These are phyloP conservation scores for Tipula vernalis DNA, from an alignment of 2,888 invertebrate species.

Conservation along the genomic window DNA sequence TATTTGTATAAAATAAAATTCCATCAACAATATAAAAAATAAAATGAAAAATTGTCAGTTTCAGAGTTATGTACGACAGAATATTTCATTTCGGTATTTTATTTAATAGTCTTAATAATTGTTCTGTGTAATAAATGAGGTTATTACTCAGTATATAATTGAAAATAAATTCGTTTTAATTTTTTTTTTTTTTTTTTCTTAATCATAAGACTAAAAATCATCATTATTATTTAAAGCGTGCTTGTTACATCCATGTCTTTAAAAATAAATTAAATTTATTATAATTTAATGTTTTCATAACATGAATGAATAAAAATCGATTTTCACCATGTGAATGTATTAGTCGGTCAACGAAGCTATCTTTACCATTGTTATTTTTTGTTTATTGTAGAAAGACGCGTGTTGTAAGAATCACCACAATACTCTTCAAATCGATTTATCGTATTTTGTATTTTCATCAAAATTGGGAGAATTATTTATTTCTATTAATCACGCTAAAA, in stretches of 20 bases:
- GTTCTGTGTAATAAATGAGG: background rate
- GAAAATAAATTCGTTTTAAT: background rate
- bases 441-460: background rate
- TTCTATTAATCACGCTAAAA: background rate
- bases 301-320: background rate
- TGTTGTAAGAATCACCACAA: background rate
- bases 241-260: background rate
- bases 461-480: background rate
- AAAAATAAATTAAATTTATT: background rate
- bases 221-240: background rate
- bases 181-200: background rate
- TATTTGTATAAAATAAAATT: background rate
- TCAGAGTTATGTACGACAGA: background rate
- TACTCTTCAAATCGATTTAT: background rate
- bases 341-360: background rate
- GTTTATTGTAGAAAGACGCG: background rate
- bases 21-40: background rate
- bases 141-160: background rate
- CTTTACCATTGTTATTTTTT: background rate
- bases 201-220: background rate
- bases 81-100: background rate
- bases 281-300: background rate
- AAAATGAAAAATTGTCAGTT: background rate
- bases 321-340: background rate
- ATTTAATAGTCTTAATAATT: background rate